Percentiles rank a stretch among this genome's conserved stretches.
Evolutionary conservation across 1,140 invertebrate species (phyloP).

Genomic region (Drosophila mojavensis): DNA sequence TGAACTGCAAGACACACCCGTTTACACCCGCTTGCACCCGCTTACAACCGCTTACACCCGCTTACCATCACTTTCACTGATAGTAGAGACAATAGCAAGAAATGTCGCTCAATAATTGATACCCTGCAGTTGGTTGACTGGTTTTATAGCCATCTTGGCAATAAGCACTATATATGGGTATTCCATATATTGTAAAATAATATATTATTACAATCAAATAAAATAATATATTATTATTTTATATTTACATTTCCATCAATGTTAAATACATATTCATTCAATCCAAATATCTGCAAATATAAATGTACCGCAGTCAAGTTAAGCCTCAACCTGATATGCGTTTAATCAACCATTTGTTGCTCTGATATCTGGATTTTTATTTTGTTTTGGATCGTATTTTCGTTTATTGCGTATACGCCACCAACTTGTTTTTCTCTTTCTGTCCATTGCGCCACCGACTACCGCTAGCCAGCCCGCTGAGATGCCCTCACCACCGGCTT

Average conservation of each 20-base stretch:
- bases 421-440: conserved; percentile 54
- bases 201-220: too few species aligned
- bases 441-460: conserved; percentile 55
- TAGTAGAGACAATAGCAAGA: neutral
- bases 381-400: conserved; percentile 72
- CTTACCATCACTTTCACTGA: conserved; percentile 4
- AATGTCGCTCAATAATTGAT: conserved; percentile 35
- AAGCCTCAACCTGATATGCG: neutral
- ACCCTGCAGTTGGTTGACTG: conserved; percentile 2
- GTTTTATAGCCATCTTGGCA: neutral
- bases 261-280: neutral
- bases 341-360: conserved; percentile 38
- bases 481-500: neutral
- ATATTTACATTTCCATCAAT: too few species aligned
- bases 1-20: neutral
- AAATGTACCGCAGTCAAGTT: conserved; percentile 23
- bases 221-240: too few species aligned
- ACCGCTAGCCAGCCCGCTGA: conserved; percentile 12
- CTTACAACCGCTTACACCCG: conserved; percentile 5
- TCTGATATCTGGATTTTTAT: conserved; percentile 58
- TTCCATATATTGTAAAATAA: too few species aligned
- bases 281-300: neutral
- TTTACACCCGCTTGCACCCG: conserved; percentile 27
- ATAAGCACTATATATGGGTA: too few species aligned
- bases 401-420: conserved; percentile 63